These are phyloP conservation scores for Mythimna impura DNA, from an alignment of 2,888 invertebrate species.

Conservation along the genomic window DNA sequence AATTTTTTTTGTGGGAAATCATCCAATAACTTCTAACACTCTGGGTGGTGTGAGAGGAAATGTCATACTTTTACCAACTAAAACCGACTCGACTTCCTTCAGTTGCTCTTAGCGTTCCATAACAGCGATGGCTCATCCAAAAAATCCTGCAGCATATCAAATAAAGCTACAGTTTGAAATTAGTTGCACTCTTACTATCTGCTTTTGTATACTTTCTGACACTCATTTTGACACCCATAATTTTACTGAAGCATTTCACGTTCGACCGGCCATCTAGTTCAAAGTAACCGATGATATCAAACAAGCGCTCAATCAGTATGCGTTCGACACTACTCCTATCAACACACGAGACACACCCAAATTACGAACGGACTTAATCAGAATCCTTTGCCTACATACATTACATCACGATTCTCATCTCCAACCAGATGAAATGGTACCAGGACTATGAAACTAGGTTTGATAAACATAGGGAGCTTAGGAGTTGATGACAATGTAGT, in stretches of 20 bases:
- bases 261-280: neutral
- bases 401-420: conserved; percentile 9
- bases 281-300: conserved; percentile 27
- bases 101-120: no score
- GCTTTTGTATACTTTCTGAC: neutral
- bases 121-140: no score
- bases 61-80: no score
- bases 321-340: conserved; percentile 9
- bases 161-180: no score
- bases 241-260: neutral
- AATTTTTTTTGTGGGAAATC: no score
- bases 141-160: no score
- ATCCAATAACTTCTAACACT: no score
- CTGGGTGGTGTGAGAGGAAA: no score
- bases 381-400: conserved; percentile 37
- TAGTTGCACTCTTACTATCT: neutral
- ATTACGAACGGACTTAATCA: conserved; percentile 41
- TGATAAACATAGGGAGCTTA: conserved; percentile 52
- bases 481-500: conserved; percentile 54
- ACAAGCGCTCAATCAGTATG: conserved; percentile 44
- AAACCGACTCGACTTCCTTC: no score
- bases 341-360: conserved; percentile 34
- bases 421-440: conserved; percentile 27
- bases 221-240: neutral
- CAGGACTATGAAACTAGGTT: conserved; percentile 46